These are phyloP conservation scores for Phyllotis vaccarum DNA, from an alignment of 2,797 vertebrate genomes.

Conservation along the genomic window DNA sequence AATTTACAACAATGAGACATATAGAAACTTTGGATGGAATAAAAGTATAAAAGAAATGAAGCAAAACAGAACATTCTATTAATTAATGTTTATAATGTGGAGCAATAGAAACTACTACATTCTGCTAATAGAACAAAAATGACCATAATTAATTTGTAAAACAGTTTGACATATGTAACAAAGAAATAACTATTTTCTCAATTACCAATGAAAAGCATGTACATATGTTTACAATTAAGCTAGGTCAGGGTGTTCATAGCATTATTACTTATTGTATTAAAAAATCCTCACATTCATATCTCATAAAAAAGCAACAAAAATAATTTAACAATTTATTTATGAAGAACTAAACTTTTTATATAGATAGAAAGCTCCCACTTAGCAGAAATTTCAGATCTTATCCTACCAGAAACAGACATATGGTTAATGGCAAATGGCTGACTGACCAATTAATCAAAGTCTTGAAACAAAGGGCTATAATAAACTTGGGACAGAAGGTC, in stretches of 20 bases:
- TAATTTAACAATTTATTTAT: not conserved
- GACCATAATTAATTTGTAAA: not conserved
- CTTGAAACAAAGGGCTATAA: not conserved
- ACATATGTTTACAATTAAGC: not conserved
- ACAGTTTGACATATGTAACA: not conserved
- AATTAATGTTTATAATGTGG: slow-evolving; percentile 3
- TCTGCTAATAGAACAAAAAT: not conserved
- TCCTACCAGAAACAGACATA: not conserved
- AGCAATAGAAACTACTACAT: not conserved
- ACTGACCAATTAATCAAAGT: not conserved
- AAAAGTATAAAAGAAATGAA: slow-evolving; percentile 14
- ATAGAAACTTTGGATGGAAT: not conserved
- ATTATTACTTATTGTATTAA: not conserved
- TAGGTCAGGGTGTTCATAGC: not conserved
- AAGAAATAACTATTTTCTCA: not conserved
- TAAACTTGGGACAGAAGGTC: not conserved
- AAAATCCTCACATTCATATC: not conserved
- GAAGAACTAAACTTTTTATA: not conserved
- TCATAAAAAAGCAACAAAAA: not conserved
- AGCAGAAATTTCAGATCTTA: not conserved
- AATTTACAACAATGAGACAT: not conserved
- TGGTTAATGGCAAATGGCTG: not conserved
- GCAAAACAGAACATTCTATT: not conserved
- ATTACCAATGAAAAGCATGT: not conserved
- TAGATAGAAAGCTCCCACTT: not conserved